Conservation (phyloP, 2,888 invertebrate genomes). For the Diarsia dahlii region DNA sequence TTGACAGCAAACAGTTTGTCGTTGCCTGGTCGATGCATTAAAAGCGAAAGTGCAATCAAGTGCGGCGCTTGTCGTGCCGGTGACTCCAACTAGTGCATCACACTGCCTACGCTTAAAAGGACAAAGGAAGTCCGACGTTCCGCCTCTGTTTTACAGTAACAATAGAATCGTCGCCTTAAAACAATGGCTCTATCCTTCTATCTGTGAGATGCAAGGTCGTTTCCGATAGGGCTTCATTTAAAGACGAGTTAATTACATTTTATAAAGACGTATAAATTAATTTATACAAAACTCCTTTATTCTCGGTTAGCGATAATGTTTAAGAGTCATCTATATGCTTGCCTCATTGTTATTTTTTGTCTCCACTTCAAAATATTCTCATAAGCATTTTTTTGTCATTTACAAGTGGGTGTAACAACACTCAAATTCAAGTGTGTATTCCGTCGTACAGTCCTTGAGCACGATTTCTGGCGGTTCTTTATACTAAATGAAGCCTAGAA, state of each 20-base stretch:
- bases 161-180: conserved; percentile 56
- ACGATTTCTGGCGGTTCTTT: conserved; percentile 69
- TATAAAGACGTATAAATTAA: conserved; percentile 13
- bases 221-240: conserved; percentile 34
- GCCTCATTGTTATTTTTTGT: conserved; percentile 60
- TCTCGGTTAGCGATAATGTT: conserved; percentile 17
- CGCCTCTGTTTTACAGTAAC: conserved; percentile 64
- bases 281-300: conserved; percentile 12
- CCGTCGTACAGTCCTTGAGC: conserved; percentile 69
- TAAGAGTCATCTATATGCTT: conserved; percentile 24
- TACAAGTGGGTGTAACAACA: conserved; percentile 51
- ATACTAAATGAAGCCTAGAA: conserved; percentile 1
- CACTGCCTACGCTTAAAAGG: conserved; percentile 72
- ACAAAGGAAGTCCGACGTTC: conserved; percentile 75
- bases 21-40: conserved; percentile 72
- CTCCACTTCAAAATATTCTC: conserved; percentile 53
- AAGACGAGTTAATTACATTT: conserved; percentile 20
- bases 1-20: conserved; percentile 54
- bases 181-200: conserved; percentile 45
- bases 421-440: conserved; percentile 60
- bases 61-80: conserved; percentile 67
- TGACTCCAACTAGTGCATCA: conserved; percentile 65
- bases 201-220: conserved; percentile 37
- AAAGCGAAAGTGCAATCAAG: conserved; percentile 87
- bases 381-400: conserved; percentile 54